Percentiles rank a stretch among this genome's conserved stretches.
Conservation (phyloP, 2,797 vertebrate species). For the Macrochelys suwanniensis region DNA sequence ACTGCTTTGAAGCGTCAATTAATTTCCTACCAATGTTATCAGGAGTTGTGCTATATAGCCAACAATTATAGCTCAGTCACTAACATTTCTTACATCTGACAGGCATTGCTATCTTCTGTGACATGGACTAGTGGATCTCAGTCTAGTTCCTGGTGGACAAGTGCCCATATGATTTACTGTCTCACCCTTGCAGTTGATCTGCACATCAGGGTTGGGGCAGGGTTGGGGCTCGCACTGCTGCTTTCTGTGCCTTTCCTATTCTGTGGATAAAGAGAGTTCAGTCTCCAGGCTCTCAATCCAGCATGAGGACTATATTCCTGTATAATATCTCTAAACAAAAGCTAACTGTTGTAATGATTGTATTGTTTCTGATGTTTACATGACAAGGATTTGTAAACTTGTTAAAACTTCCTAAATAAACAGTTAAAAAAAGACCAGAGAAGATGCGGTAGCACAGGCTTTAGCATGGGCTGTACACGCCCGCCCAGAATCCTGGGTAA, state of each 20-base stretch:
- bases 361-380: too few relatives aligned
- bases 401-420: too few relatives aligned
- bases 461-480: too few relatives aligned
- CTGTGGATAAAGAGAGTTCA: neutral
- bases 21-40: neutral
- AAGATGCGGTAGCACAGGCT: too few relatives aligned
- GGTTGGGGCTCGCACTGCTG: neutral
- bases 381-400: too few relatives aligned
- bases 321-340: too few relatives aligned
- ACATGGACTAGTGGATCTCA: neutral
- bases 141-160: neutral
- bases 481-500: too few relatives aligned
- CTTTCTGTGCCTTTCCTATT: neutral
- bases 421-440: too few relatives aligned
- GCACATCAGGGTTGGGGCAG: neutral
- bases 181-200: neutral
- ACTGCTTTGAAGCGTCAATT: neutral
- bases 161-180: neutral
- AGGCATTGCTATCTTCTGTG: neutral
- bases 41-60: neutral
- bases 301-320: too few relatives aligned
- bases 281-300: neutral
- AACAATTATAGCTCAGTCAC: neutral
- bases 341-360: too few relatives aligned
- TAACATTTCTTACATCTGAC: neutral